These are phyloP conservation scores for Yponomeuta malinellus DNA, from an alignment of 2,888 invertebrate genomes.

Conservation along the genomic window DNA sequence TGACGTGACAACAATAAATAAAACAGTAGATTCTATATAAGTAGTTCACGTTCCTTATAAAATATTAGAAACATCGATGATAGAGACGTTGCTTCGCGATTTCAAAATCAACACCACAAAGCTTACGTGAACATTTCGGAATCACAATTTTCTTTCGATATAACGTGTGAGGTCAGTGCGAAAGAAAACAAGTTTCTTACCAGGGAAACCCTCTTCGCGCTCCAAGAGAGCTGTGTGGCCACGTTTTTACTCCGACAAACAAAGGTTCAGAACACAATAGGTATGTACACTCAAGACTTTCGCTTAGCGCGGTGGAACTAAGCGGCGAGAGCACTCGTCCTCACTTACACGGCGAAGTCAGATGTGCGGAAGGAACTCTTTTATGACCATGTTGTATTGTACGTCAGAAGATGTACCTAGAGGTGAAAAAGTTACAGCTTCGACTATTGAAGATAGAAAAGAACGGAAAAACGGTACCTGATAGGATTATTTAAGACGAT, in stretches of 20 bases:
- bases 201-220: conserved; percentile 1
- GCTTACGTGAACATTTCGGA: background rate
- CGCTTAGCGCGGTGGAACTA: conserved; percentile 20
- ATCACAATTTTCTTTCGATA: background rate
- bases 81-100: background rate
- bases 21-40: no score
- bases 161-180: background rate
- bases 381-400: background rate
- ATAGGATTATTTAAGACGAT: no score
- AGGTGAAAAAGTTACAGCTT: no score
- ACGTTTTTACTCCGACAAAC: conserved; percentile 38
- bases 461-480: no score
- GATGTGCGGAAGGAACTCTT: background rate
- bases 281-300: conserved; percentile 38
- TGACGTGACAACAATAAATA: no score
- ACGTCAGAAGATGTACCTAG: background rate
- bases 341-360: background rate
- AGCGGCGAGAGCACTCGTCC: background rate
- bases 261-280: conserved; percentile 41
- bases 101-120: background rate
- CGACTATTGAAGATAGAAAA: no score
- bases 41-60: no score
- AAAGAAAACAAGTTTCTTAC: background rate
- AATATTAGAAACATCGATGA: no score
- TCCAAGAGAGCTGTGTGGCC: conserved; percentile 9